These are phyloP conservation scores for Melierax canorus DNA, from an alignment of 2,113 vertebrate genomes.

Conservation along the genomic window DNA sequence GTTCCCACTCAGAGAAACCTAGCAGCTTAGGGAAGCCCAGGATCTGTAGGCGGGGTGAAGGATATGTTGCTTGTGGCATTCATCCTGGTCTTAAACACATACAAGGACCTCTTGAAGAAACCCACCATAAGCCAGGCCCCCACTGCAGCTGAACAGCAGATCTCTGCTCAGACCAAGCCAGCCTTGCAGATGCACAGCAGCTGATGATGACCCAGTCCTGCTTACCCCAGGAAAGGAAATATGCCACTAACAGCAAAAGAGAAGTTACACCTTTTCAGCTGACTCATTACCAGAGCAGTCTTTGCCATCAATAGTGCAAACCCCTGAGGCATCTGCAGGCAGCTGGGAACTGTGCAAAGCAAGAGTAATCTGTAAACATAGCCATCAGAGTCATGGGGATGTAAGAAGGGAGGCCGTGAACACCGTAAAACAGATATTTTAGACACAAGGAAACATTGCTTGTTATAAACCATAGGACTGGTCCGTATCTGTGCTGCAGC, in stretches of 20 bases:
- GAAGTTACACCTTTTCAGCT: constrained; percentile 3
- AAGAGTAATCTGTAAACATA: neutral
- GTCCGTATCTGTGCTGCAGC: neutral
- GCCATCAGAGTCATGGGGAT: neutral
- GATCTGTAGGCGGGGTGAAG: neutral
- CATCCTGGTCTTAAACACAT: neutral
- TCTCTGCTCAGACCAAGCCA: neutral
- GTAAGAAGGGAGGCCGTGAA: neutral
- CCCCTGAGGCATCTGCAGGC: constrained; percentile 21
- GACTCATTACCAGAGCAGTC: neutral
- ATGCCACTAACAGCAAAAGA: neutral
- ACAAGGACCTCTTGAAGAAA: neutral
- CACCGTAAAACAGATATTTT: neutral
- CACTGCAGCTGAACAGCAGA: neutral
- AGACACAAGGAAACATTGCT: neutral
- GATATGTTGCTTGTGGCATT: neutral
- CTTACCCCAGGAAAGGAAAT: neutral
- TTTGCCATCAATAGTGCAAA: neutral
- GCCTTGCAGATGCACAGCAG: neutral
- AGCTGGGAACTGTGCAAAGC: neutral
- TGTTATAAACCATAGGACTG: neutral
- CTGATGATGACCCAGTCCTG: neutral
- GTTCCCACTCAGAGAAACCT: neutral
- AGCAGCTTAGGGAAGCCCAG: neutral
- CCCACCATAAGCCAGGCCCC: neutral